Evolutionary conservation across 2,113 vertebrate species (phyloP).

Genomic region (Acanthisitta chloris): DNA sequence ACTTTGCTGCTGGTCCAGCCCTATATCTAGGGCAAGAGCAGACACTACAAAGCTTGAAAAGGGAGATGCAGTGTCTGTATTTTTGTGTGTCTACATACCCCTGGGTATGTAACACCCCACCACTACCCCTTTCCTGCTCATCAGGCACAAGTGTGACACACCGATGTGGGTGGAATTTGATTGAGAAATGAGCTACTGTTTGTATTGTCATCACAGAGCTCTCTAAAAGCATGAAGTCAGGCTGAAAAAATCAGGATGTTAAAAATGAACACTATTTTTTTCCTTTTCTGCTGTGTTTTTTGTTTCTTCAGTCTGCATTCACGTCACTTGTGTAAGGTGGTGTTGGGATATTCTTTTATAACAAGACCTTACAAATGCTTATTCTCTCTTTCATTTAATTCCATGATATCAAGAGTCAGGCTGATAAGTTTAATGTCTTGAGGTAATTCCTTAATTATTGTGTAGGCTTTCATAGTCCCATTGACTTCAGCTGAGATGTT

Average conservation of each 20-base stretch:
- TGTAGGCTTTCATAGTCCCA: not conserved
- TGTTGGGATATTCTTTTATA: not conserved
- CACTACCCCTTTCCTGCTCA: constrained; percentile 22
- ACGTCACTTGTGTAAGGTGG: not conserved
- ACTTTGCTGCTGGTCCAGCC: not conserved
- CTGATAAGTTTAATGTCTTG: not conserved
- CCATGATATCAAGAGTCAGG: not conserved
- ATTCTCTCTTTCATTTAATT: not conserved
- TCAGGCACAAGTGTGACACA: constrained; percentile 50
- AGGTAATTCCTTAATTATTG: not conserved
- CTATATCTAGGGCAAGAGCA: not conserved
- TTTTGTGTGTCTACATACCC: not conserved
- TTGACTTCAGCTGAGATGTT: not conserved
- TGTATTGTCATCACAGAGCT: constrained; percentile 53
- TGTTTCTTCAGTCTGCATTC: not conserved
- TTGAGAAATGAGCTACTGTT: constrained; percentile 60
- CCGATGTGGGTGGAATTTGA: constrained; percentile 60
- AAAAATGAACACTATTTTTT: not conserved
- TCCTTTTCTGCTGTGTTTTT: not conserved
- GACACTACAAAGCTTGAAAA: not conserved
- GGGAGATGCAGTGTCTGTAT: not conserved
- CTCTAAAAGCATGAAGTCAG: not conserved
- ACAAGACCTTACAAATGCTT: not conserved
- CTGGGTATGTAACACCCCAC: not conserved
- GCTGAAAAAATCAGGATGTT: constrained; percentile 30